A percentile compares a stretch with the other conserved stretches of the same genome.
phyloP scores from a whole-genome alignment of 2,797 vertebrate species.

The Pterois miles region DNA sequence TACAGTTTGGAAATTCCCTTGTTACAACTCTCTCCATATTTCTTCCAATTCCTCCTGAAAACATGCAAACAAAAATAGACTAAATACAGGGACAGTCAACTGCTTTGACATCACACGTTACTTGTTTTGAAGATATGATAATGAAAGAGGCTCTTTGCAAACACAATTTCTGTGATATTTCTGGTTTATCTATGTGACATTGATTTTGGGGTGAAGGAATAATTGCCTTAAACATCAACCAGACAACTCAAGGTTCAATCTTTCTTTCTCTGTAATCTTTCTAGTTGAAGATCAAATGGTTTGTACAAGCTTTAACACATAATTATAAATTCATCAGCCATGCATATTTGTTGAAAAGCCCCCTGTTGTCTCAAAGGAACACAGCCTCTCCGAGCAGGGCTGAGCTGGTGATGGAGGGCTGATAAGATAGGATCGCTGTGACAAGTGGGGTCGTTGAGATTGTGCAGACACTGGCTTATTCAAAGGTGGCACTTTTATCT shows the following conservation, averaged over 20 bases:
- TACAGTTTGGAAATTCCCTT: conserved; percentile 98
- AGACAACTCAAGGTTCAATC: conserved; percentile 14
- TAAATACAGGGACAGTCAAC: conserved; percentile 21
- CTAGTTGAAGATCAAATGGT: conserved; percentile 32
- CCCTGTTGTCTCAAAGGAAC: conserved; percentile 29
- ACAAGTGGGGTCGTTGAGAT: conserved; percentile 49
- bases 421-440: conserved; percentile 52
- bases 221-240: conserved; percentile 10
- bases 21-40: conserved; percentile 90
- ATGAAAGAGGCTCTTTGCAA: neutral
- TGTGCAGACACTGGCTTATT: conserved; percentile 41
- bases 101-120: conserved; percentile 8
- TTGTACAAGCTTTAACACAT: conserved; percentile 21
- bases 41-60: conserved; percentile 89
- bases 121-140: neutral
- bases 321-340: conserved; percentile 38
- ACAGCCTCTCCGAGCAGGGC: conserved; percentile 8
- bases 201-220: neutral
- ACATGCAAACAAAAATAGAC: conserved; percentile 47
- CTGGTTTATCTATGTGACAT: conserved; percentile 12
- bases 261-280: conserved; percentile 9
- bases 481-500: conserved; percentile 34
- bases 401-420: conserved; percentile 27
- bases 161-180: neutral
- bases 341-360: conserved; percentile 35